Base-by-base conservation (phyloP, 2,888 invertebrate species). In the Megalurothrips usitatus region DNA sequence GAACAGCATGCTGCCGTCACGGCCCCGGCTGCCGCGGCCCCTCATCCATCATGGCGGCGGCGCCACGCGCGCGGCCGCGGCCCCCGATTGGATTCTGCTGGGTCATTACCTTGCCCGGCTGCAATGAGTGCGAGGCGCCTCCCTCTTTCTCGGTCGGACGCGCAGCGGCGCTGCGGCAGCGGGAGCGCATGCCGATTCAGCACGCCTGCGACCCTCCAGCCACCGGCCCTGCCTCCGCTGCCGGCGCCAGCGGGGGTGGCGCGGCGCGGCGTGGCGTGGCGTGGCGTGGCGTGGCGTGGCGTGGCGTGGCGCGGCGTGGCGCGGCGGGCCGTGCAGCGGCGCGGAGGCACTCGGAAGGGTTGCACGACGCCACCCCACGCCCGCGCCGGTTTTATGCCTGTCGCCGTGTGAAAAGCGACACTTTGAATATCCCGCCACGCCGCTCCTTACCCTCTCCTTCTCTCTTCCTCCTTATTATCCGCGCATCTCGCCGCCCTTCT, bases 21-120 rank as follows among this genome's bases (percentile, higher is more conserved):
- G 68, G 68, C 23, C 68, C 9, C 68, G 68, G 68, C 23, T 23
- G 68, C 10, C 68, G 68, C 10, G 68, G 58, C 4, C 14, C 58
- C 9, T 23, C 68, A 68, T 68, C 23, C 68, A 68, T 68, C 68
- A 68, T 26, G 68, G 10, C 68, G 23, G 9, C 9, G 68, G 26
- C 68, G 68, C 12, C 68, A 26, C 34, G 6, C 34, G 34, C 68
- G 11, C 23, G 23, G 68, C 14, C 68, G 11, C 23, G 23, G 68
- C 14, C 6, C 68, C 68, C 26, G 68, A 75, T 75, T 75, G 68
- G 23, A 75, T 75, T 75, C 68, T 75, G 68, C 68, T 75, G 68
- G 68, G 68, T 75, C 68, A 75, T 75, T 75, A 75, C 68, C 68
- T 58, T 68, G 68, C 68, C 23, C 26, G 23, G 58, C 58, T 19